Evolutionary conservation across 1,140 invertebrate species (phyloP), one percentile per base, ranked within the genome.

Genomic region (Eumaeus atala): DNA sequence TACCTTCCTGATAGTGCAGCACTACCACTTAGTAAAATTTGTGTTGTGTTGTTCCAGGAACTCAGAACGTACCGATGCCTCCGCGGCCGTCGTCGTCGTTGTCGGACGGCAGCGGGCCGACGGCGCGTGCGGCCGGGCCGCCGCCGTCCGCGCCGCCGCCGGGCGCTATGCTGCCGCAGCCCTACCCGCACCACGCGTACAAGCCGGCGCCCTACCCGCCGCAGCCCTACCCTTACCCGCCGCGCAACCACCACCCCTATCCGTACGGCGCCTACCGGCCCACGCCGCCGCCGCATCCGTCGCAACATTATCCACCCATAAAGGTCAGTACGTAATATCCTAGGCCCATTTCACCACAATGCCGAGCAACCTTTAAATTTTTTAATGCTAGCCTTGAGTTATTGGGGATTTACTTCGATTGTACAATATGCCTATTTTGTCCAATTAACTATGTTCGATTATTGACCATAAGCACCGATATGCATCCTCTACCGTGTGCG

Each of bases 1-100:
- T n/a, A n/a, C n/a, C n/a, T n/a, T n/a, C n/a, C n/a, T n/a, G n/a
- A n/a, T n/a, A n/a, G n/a, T n/a, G n/a, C n/a, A n/a, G n/a, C n/a
- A n/a, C n/a, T n/a, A n/a, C n/a, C n/a, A n/a, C n/a, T n/a, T n/a
- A n/a, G 2, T 28, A 28, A 28, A 17, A 16, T 6, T 3, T 9
- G 9, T 50, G 11, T 50, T 34, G 7, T 42, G 28, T 16, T 40
- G 38, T 38, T 53, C n/a, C 85, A 95, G 94, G 94, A 77, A 94
- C 95, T 87, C 93, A 93, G 91, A 95, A 94, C 91, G 93, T 96
- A 92, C 93, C 94, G 84, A 95, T 96, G 93, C 95, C 95, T 82
- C 95, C 95, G 71, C 91, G 96, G 71, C 95, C 96, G 77, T 94
- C 95, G 66, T 96, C 95, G 79, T 94, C 95, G 86, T 93, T 96